These are phyloP conservation scores for Spilosoma lubricipeda DNA, from an alignment of 2,888 invertebrate genomes.

Conservation along the genomic window DNA sequence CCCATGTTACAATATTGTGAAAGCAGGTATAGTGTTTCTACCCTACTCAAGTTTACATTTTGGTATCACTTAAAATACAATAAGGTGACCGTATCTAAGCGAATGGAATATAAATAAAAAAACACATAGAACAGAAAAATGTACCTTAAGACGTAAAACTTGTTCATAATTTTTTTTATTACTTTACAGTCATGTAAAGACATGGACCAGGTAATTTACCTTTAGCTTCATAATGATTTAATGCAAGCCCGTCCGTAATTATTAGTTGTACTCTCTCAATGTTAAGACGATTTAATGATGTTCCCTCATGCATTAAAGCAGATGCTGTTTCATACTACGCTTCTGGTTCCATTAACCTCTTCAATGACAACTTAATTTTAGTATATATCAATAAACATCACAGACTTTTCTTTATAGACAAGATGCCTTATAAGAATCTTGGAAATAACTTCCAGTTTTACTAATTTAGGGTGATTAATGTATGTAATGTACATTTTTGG, in stretches of 20 bases:
- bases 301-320: constrained; percentile 34
- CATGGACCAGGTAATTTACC: constrained; percentile 42
- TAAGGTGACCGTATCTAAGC: too few species aligned
- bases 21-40: too few species aligned
- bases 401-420: not conserved
- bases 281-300: constrained; percentile 30
- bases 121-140: not conserved
- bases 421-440: not conserved
- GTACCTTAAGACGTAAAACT: not conserved
- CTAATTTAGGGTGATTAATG: not conserved
- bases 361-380: constrained; percentile 17
- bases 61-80: too few species aligned
- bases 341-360: constrained; percentile 20
- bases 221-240: constrained; percentile 42
- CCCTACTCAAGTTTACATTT: too few species aligned
- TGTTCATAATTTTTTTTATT: constrained; percentile 19
- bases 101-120: too few species aligned
- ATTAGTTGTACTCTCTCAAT: constrained; percentile 26
- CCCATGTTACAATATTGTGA: too few species aligned
- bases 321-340: constrained; percentile 27
- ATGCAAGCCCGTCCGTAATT: constrained; percentile 42
- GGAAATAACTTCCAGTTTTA: not conserved
- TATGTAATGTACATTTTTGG: not conserved
- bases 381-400: not conserved
- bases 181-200: constrained; percentile 1